Base-by-base conservation (phyloP, 2,113 vertebrate species). In the Austrofundulus limnaeus region DNA sequence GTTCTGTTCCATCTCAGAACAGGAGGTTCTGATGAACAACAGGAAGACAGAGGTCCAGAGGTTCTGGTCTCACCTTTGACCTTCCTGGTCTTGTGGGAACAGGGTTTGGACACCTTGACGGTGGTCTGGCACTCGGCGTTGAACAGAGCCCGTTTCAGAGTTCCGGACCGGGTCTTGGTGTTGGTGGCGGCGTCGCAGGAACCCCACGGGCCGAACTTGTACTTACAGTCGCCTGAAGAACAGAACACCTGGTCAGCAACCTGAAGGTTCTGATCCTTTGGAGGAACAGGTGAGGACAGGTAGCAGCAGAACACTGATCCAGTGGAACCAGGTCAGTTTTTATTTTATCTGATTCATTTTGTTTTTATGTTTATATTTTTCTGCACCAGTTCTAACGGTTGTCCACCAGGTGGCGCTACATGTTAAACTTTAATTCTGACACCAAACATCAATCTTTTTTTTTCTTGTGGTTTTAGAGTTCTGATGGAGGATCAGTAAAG, bases 151-250 rank as follows among this genome's bases (percentile, higher is more conserved):
- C 95, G 94, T 91, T 98, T 98, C 91, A 98, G 92, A 19, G 89
- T 88, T 0, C 96, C 97, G 0, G 95, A 93, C 31, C 96, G 92
- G 59, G 86, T 93, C 87, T 95, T 98, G 77, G 94, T 90, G 13
- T 94, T 93, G 0, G 92, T 94, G 77, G 83, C 61, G 12, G 88
- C 57, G 1, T 96, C 95, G 1, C 96, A 99, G 1, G 93, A 78
- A 0, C 94, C 94, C 97, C 97, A 99, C 49, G 76, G 93, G 42
- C 92, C 92, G 68, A 98, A 98, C 88, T 95, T 96, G 86, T 98
- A 99, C 88, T 98, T 98, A 83, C 96, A 98, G 85, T 98, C 96
- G 0, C 94, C 97, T 98, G 86, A 37, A 48, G 37, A 49, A 43
- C 16, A 17, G 9, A 1, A 15, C 25, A 7, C 7, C 25, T 28